These are phyloP conservation scores for Notodonta ziczac DNA, from an alignment of 2,888 invertebrate species.

Conservation along the genomic window DNA sequence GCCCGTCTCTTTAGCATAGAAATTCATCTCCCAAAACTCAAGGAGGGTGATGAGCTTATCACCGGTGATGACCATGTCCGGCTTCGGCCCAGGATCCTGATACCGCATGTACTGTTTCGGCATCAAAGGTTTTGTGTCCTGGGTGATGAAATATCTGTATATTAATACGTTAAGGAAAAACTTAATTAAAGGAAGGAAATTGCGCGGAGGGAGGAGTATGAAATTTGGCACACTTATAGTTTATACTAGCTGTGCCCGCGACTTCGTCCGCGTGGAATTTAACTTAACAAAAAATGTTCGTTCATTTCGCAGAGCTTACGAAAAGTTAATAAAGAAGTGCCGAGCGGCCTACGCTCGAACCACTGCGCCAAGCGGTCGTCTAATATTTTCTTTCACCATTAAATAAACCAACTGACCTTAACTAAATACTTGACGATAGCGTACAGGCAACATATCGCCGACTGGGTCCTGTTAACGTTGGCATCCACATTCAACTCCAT, in stretches of 20 bases:
- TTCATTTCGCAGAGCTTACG: no score
- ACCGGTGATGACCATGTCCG: slow-evolving; percentile 69
- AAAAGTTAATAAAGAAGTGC: no score
- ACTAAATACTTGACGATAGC: slow-evolving; percentile 77
- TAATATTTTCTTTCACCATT: no score
- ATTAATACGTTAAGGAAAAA: no score
- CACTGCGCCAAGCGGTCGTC: no score
- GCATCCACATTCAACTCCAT: slow-evolving; percentile 69
- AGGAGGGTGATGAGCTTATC: slow-evolving; percentile 74
- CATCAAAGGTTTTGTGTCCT: slow-evolving; percentile 74
- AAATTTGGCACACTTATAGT: no score
- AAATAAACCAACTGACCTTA: slow-evolving; percentile 56
- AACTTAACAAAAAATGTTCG: no score
- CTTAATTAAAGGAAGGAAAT: no score
- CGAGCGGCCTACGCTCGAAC: no score
- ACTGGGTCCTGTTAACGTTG: slow-evolving; percentile 73
- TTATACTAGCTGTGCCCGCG: no score
- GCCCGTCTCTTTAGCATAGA: slow-evolving; percentile 46
- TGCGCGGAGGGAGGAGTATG: no score
- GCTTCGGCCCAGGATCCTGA: slow-evolving; percentile 59
- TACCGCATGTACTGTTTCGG: slow-evolving; percentile 64
- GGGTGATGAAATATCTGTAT: slow-evolving; percentile 20
- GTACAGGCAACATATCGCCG: slow-evolving; percentile 78
- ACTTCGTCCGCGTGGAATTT: no score
- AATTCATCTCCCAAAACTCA: slow-evolving; percentile 75